Evolutionary conservation across 2,888 invertebrate species (phyloP).

Genomic region (Pachliopta kotzebuea): DNA sequence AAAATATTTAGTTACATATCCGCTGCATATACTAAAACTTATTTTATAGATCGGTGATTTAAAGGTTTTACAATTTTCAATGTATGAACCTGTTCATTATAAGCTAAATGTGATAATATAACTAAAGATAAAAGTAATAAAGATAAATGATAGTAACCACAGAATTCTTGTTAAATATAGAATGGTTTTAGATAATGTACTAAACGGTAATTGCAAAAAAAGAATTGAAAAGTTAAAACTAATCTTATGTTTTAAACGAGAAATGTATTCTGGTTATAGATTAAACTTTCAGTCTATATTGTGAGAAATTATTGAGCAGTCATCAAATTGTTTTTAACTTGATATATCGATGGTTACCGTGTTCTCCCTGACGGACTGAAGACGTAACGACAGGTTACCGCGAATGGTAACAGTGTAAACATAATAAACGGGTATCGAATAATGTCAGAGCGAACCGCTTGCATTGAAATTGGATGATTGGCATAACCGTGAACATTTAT

Average conservation of each 20-base stretch:
- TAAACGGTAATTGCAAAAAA: too few relatives aligned
- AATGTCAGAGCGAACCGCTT: constrained; percentile 49
- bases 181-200: too few relatives aligned
- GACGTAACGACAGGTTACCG: constrained; percentile 45
- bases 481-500: constrained; percentile 40
- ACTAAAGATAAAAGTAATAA: too few relatives aligned
- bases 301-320: constrained; percentile 1
- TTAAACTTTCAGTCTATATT: background rate
- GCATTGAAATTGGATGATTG: constrained; percentile 65
- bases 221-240: too few relatives aligned
- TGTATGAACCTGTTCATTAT: too few relatives aligned
- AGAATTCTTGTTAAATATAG: too few relatives aligned
- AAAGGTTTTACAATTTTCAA: too few relatives aligned
- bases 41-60: too few relatives aligned
- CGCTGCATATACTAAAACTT: too few relatives aligned
- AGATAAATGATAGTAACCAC: too few relatives aligned
- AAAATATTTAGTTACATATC: too few relatives aligned
- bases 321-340: background rate
- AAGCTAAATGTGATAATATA: too few relatives aligned
- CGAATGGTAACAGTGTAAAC: constrained; percentile 55
- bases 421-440: constrained; percentile 56
- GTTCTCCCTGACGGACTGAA: constrained; percentile 16
- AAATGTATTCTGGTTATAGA: background rate
- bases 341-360: background rate
- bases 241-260: background rate